Conservation (phyloP, 2,797 vertebrate species). For the Myotis findleyi region DNA sequence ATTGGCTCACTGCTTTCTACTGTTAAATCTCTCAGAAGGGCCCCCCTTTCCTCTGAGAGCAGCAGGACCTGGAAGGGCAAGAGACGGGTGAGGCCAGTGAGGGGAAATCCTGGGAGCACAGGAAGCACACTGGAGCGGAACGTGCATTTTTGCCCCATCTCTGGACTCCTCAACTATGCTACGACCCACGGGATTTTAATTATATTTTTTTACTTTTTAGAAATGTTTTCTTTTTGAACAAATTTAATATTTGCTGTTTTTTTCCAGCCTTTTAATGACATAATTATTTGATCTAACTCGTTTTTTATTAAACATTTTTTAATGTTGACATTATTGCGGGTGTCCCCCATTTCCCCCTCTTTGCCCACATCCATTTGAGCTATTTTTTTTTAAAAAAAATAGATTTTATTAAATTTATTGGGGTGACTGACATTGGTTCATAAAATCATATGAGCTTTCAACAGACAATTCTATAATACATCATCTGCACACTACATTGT, state of each 20-base stretch:
- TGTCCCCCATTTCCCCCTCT: too few species aligned
- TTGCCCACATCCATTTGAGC: background rate
- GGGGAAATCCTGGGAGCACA: background rate
- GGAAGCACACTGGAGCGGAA: background rate
- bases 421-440: background rate
- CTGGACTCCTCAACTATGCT: background rate
- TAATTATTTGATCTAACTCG: background rate
- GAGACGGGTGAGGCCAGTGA: background rate
- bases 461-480: background rate
- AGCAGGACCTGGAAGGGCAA: background rate
- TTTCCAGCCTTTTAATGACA: background rate
- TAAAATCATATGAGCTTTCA: background rate
- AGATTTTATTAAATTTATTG: background rate
- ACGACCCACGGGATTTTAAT: background rate
- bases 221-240: background rate
- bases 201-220: background rate
- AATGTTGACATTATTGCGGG: too few species aligned
- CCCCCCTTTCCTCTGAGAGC: background rate
- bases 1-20: background rate
- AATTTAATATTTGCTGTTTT: background rate
- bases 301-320: background rate
- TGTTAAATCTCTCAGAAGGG: background rate
- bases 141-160: background rate
- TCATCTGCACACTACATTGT: background rate
- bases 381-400: background rate